These are phyloP conservation scores for Ophiothrix spiculata DNA, from an alignment of 35 echinoderm and acorn worm species.

Conservation along the genomic window DNA sequence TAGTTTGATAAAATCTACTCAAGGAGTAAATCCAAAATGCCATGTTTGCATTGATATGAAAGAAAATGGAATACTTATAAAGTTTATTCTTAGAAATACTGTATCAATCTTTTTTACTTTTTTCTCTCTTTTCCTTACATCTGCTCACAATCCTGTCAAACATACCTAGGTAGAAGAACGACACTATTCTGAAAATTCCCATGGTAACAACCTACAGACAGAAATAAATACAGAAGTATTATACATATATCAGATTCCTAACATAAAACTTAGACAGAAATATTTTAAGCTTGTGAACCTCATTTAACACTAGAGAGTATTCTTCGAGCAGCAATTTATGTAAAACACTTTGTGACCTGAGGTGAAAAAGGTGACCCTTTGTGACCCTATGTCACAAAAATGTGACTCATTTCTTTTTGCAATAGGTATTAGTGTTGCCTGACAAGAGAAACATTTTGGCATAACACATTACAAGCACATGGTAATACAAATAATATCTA, in stretches of 20 bases:
- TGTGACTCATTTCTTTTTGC: too few species aligned
- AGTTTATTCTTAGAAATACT: too few species aligned
- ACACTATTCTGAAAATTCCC: constrained; percentile 44
- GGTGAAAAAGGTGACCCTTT: neutral
- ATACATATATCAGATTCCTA: constrained; percentile 16
- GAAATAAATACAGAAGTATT: constrained; percentile 27
- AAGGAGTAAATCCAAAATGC: too few species aligned
- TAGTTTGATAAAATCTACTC: too few species aligned
- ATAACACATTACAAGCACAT: too few species aligned
- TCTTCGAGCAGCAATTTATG: constrained; percentile 33
- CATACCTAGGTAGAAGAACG: constrained; percentile 43
- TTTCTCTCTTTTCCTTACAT: constrained; percentile 51
- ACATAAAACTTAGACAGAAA: constrained; percentile 40
- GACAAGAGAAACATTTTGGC: too few species aligned
- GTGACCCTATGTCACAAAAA: too few species aligned
- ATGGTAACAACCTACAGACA: constrained; percentile 52
- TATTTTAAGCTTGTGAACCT: constrained; percentile 34
- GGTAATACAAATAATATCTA: too few species aligned
- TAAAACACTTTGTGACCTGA: constrained; percentile 37
- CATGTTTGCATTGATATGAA: too few species aligned
- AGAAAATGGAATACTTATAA: too few species aligned
- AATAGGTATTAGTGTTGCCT: too few species aligned
- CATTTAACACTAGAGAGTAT: constrained; percentile 32
- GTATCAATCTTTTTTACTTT: constrained; percentile 21
- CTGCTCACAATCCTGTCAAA: constrained; percentile 61